These are phyloP conservation scores for Myripristis murdjan DNA, from an alignment of 2,797 vertebrate species.

Conservation along the genomic window DNA sequence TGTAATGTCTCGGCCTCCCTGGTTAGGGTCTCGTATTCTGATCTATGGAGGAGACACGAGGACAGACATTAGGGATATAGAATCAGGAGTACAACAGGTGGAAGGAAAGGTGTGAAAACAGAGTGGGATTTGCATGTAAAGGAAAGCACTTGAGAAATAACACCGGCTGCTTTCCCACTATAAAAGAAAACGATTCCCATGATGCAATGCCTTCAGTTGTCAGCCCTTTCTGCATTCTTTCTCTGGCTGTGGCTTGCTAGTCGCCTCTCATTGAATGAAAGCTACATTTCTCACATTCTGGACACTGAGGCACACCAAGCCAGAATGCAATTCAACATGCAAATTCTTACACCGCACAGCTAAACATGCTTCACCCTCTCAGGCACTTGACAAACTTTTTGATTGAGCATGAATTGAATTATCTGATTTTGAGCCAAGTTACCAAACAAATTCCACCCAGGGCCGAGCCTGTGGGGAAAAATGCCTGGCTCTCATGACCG, in stretches of 20 bases:
- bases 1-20: constrained; percentile 97
- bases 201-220: constrained; percentile 30
- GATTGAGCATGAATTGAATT: constrained; percentile 23
- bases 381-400: constrained; percentile 21
- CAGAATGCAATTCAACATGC: constrained; percentile 36
- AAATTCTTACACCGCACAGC: constrained; percentile 49
- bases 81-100: neutral
- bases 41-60: constrained; percentile 84
- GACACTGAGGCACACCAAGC: constrained; percentile 45
- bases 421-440: constrained; percentile 32
- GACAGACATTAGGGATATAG: neutral
- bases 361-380: constrained; percentile 38
- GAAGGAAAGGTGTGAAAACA: constrained; percentile 1
- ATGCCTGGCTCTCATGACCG: constrained; percentile 1
- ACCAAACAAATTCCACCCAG: constrained; percentile 37
- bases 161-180: neutral
- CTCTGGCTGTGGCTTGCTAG: constrained; percentile 12
- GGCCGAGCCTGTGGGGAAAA: constrained; percentile 36
- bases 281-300: constrained; percentile 63
- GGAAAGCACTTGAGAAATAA: neutral
- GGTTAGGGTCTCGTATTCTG: constrained; percentile 98
- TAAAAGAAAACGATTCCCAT: constrained; percentile 37
- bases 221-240: constrained; percentile 32
- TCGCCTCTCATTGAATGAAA: constrained; percentile 56
- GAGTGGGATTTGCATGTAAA: neutral